Conservation (phyloP, 2,113 vertebrate genomes). For the Argyrosomus japonicus region DNA sequence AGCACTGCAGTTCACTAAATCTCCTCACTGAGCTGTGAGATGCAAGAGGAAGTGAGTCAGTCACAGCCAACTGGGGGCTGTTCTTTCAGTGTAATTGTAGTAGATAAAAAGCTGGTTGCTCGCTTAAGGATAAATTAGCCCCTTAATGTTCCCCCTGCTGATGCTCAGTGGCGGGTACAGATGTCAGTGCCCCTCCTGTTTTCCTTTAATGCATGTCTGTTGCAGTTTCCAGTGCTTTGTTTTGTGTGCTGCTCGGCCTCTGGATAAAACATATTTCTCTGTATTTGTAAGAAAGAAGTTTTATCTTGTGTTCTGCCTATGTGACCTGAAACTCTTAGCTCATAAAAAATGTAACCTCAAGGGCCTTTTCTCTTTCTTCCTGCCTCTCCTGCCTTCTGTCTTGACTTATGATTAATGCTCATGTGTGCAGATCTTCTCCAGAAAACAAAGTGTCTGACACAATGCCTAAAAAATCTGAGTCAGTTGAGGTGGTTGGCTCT, state of each 20-base stretch:
- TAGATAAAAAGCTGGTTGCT: conserved; percentile 3
- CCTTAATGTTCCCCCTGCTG: not conserved
- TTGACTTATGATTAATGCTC: conserved; percentile 39
- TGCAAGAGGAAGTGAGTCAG: conserved; percentile 1
- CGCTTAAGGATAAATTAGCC: not conserved
- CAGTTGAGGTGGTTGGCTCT: conserved; percentile 77
- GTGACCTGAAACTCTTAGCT: conserved; percentile 10
- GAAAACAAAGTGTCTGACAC: conserved; percentile 80
- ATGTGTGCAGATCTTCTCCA: conserved; percentile 75
- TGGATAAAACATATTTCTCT: conserved; percentile 17
- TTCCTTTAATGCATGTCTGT: conserved; percentile 24
- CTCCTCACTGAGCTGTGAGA: not conserved
- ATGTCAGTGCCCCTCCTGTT: conserved; percentile 16
- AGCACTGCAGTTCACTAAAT: not conserved
- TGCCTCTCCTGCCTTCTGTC: conserved; percentile 13
- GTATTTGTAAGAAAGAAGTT: not conserved
- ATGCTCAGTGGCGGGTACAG: not conserved
- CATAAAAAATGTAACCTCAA: not conserved
- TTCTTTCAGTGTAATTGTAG: not conserved
- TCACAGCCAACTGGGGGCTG: not conserved
- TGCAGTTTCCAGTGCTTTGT: conserved; percentile 3
- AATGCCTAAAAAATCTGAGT: conserved; percentile 77
- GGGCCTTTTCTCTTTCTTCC: conserved; percentile 22
- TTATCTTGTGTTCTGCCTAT: not conserved
- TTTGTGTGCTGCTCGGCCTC: conserved; percentile 21